Evolutionary conservation across 2,113 vertebrate genomes (phyloP), one percentile per base, ranked within the genome.

Genomic region (Upupa epops): DNA sequence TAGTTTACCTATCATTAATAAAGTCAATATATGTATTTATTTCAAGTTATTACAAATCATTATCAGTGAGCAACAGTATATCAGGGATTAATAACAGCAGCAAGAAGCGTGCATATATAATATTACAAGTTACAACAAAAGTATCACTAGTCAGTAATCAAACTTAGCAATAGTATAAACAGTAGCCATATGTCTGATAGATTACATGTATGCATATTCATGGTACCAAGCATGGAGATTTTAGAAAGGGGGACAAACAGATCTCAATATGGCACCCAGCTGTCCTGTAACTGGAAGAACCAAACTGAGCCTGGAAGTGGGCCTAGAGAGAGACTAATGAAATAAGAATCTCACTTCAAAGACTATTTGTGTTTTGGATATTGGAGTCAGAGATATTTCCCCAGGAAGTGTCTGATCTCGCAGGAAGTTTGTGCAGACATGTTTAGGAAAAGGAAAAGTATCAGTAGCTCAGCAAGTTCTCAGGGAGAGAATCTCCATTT

Each of bases 321-420:
- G 24, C 8, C 26, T 17, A 51, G 65, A 22, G 13, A 3, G 18
- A 12, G 16, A 32, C 28, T 15, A 26, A n/a, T 75, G 48, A 45
- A 37, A 42, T 34, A 68, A 29, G 4, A 25, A 8, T 61, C 34
- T 55, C 24, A 7, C 26, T 76, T 77, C 31, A 31, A 49, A 56
- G 25, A 2, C 24, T 12, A 9, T 83, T 34, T 28, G 6, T 42
- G 64, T 45, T 26, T 8, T 19, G 13, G 70, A 55, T 17, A 32
- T 75, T 69, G 20, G 29, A 63, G 32, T 75, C 55, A 75, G 48
- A 17, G 28, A 7, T 11, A 13, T 68, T 46, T 69, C 29, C 17
- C 48, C 2, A 1, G 25, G 20, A 49, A 36, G 21, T 8, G 14
- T 42, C 49, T 22, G 31, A n/a, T 70, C 49, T 49, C 1, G 1